Percentiles rank a stretch among this genome's conserved stretches.
phyloP scores from a whole-genome alignment of 2,797 vertebrate genomes.

The Rhincodon typus region DNA sequence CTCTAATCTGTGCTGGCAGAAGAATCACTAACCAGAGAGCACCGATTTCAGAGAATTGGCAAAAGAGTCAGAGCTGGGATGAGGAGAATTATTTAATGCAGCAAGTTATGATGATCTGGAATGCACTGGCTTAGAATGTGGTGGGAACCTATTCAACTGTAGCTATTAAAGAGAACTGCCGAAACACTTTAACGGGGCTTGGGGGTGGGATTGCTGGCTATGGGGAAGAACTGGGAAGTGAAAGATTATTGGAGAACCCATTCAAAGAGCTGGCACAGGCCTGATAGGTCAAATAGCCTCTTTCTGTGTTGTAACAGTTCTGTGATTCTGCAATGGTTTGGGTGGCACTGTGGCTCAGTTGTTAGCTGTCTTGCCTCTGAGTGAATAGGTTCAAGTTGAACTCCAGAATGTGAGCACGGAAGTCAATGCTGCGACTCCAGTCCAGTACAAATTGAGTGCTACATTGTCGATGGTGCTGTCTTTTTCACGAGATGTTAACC shows the following conservation, averaged over 20 bases:
- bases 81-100: background rate
- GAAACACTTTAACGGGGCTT: background rate
- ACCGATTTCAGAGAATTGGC: background rate
- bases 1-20: background rate
- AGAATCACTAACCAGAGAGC: background rate
- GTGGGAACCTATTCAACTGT: background rate
- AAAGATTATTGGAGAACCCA: background rate
- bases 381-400: background rate
- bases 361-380: background rate
- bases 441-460: background rate
- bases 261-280: background rate
- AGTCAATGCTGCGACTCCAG: background rate
- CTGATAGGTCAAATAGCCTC: background rate
- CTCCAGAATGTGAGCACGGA: background rate
- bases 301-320: background rate
- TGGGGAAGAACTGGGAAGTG: background rate
- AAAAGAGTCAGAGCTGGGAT: background rate
- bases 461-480: background rate
- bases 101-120: no score
- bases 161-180: background rate
- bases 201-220: background rate
- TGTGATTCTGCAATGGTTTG: no score
- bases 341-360: background rate
- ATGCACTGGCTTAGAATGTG: background rate
- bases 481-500: background rate